A percentile compares a stretch with the other conserved stretches of the same genome.
phyloP scores from a whole-genome alignment of 2,797 vertebrate genomes.

The Dallia pectoralis region DNA sequence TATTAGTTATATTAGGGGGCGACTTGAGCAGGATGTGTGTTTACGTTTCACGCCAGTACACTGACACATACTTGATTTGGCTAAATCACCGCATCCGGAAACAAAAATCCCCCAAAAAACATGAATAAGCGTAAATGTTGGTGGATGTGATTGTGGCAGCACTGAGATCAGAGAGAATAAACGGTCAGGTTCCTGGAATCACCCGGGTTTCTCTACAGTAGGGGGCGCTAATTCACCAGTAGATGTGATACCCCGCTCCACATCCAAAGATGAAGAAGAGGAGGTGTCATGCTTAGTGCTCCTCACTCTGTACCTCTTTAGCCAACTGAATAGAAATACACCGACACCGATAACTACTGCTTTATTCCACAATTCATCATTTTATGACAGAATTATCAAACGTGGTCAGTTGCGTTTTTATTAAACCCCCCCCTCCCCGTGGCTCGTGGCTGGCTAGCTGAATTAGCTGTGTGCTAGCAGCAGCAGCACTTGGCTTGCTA shows the following conservation, averaged over 20 bases:
- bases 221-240: conserved; percentile 72
- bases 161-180: background rate
- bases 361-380: conserved; percentile 74
- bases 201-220: conserved; percentile 44
- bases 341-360: conserved; percentile 77
- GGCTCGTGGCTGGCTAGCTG: conserved; percentile 36
- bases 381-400: conserved; percentile 70
- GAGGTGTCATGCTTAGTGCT: conserved; percentile 73
- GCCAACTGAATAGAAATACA: conserved; percentile 59
- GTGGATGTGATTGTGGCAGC: no score
- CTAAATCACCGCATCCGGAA: background rate
- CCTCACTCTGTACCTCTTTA: conserved; percentile 62
- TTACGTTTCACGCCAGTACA: no score
- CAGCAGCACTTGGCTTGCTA: conserved; percentile 57
- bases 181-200: background rate
- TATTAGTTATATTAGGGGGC: no score
- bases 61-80: no score
- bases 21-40: no score
- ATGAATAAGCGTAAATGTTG: no score
- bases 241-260: conserved; percentile 67
- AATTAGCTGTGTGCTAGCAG: conserved; percentile 26
- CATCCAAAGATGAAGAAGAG: conserved; percentile 75
- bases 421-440: conserved; percentile 57
- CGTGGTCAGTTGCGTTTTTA: conserved; percentile 53
- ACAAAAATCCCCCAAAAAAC: background rate